phyloP scores from a whole-genome alignment of 92 coral and sea anemone genomes.

The Meandrina meandrites region DNA sequence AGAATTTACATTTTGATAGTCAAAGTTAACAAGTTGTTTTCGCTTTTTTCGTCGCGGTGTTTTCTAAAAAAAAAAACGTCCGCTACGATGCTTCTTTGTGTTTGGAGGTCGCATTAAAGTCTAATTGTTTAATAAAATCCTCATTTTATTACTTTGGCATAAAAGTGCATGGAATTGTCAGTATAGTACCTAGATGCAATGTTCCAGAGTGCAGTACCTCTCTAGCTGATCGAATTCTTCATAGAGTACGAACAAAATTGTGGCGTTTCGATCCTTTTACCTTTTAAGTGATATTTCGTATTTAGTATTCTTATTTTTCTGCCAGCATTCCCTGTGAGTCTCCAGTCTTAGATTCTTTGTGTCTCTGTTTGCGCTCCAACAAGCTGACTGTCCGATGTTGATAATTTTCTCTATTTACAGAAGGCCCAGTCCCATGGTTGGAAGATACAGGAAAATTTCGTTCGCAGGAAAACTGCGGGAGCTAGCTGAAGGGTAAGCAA shows the following conservation, averaged over 20 bases:
- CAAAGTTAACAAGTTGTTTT: too few species aligned
- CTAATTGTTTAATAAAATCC: too few species aligned
- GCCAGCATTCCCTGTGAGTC: too few species aligned
- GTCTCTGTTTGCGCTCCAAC: not conserved
- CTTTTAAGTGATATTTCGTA: too few species aligned
- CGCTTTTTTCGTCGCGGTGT: too few species aligned
- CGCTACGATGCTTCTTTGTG: too few species aligned
- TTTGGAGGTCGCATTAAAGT: too few species aligned
- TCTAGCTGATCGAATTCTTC: not conserved
- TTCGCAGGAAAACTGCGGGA: slow-evolving; percentile 74
- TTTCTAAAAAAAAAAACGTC: too few species aligned
- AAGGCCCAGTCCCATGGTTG: slow-evolving; percentile 23
- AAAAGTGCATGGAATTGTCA: not conserved
- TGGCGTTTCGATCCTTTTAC: not conserved
- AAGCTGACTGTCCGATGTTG: not conserved
- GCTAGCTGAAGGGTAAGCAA: slow-evolving; percentile 66
- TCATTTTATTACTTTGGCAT: too few species aligned
- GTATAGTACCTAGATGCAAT: not conserved
- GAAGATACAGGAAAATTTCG: slow-evolving; percentile 43
- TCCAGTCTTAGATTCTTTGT: too few species aligned
- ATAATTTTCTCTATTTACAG: not conserved
- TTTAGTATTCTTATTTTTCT: too few species aligned
- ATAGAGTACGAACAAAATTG: not conserved
- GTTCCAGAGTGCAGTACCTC: not conserved
- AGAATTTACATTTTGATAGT: too few species aligned